Base-by-base conservation (phyloP, 2,113 vertebrate genomes). In the Lepisosteus osseus region DNA sequence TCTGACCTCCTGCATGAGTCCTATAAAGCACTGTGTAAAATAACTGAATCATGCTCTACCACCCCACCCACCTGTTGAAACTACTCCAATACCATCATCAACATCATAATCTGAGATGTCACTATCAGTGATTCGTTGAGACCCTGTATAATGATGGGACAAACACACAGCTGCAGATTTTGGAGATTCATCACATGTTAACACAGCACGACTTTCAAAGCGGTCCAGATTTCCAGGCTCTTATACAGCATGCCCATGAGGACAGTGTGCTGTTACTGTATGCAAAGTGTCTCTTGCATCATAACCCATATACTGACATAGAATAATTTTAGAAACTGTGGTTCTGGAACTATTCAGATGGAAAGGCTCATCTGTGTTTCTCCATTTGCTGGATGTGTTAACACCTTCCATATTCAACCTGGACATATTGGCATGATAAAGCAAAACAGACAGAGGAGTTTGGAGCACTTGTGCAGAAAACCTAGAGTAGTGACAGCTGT, bases 61-160 rank as follows among this genome's bases (percentile, higher is more conserved):
- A 84, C 86, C 90, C 90, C 92, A 97, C 96, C 93, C 94, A 98
- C 97, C 97, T 98, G 94, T 90, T 90, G 90, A 90, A 85, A 95
- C 93, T 89, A 97, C 93, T 89, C 95, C 92, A 93, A 98, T 95
- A 93, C 93, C 96, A 95, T 97, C 97, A 95, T 99, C 97, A 94
- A 96, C 95, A 93, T 99, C 97, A 90, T 86, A 91, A 90, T 94
- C 93, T 88, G 93, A 94, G 89, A 93, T 90, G 91, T 94, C 93
- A 94, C 95, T 94, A 87, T 99, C 97, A 95, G 92, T 95, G 96
- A 98, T 95, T 91, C 96, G 95, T 86, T 97, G 97, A 86, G 97
- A 99, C 93, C 97, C 97, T 99, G 95, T 77, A 90, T 78, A 84
- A 89, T 82, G 89, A 82, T 80, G 90, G 92, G 87, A 90, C 81